Evolutionary conservation across 2,113 vertebrate species (phyloP).

Genomic region (Beaufortia kweichowensis): DNA sequence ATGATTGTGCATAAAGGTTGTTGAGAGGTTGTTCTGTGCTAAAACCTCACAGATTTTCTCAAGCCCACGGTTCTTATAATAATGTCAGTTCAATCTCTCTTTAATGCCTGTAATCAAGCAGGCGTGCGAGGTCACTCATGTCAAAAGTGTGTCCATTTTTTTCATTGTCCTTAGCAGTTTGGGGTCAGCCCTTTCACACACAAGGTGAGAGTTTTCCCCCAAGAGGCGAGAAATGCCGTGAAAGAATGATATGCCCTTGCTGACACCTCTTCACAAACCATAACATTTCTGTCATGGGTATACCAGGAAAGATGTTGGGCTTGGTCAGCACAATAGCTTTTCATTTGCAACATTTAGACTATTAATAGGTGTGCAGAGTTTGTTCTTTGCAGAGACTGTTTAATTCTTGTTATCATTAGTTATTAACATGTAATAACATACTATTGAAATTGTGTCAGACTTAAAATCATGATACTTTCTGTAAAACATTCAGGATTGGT

Average conservation of each 20-base stretch:
- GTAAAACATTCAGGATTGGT: no score
- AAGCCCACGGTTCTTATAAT: not conserved
- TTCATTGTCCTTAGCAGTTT: slow-evolving; percentile 60
- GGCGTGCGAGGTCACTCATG: slow-evolving; percentile 68
- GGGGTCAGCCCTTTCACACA: slow-evolving; percentile 56
- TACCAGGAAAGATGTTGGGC: not conserved
- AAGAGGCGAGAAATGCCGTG: slow-evolving; percentile 17
- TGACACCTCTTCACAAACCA: slow-evolving; percentile 15
- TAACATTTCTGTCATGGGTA: not conserved
- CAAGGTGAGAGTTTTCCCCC: slow-evolving; percentile 60
- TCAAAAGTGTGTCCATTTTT: slow-evolving; percentile 70
- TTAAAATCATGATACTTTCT: no score
- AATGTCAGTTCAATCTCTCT: slow-evolving; percentile 44
- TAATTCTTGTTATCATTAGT: no score
- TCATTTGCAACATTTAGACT: not conserved
- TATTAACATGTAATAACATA: no score
- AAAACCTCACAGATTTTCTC: not conserved
- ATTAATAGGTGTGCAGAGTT: not conserved
- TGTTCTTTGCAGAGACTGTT: not conserved
- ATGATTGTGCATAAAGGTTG: not conserved
- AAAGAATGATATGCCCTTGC: slow-evolving; percentile 20
- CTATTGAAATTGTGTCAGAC: no score
- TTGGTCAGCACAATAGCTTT: not conserved
- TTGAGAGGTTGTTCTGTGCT: not conserved
- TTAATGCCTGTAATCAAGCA: slow-evolving; percentile 54